Percentiles rank a stretch among this genome's conserved stretches.
Evolutionary conservation across 1,140 invertebrate species (phyloP).

Genomic region (Drosophila gunungcola): DNA sequence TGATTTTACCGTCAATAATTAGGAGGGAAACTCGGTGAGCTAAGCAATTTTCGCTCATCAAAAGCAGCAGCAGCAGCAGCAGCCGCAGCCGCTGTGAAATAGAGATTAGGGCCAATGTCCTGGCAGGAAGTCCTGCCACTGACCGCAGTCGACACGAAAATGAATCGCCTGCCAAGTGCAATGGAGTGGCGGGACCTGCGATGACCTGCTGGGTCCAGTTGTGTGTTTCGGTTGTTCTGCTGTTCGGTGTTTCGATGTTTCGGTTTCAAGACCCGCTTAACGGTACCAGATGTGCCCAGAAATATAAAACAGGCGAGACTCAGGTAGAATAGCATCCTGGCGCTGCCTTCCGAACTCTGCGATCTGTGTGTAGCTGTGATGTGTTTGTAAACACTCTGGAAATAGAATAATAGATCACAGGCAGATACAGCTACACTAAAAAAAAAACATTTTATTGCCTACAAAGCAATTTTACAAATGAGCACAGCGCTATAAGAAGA

Average conservation of each 20-base stretch:
- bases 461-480: too few species aligned
- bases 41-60: constrained; percentile 71
- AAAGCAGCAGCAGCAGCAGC: constrained; percentile 20
- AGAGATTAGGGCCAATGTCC: constrained; percentile 57
- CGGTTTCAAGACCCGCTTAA: constrained; percentile 37
- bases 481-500: too few species aligned
- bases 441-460: neutral
- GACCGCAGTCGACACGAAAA: constrained; percentile 72
- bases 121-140: constrained; percentile 61
- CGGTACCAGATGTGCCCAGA: constrained; percentile 67
- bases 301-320: neutral
- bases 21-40: constrained; percentile 36
- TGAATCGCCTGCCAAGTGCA: constrained; percentile 76
- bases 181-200: constrained; percentile 24
- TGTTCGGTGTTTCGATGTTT: neutral
- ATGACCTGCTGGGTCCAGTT: constrained; percentile 50
- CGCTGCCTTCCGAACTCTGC: constrained; percentile 30
- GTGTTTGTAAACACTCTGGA: constrained; percentile 79
- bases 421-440: constrained; percentile 42
- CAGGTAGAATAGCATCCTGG: constrained; percentile 35
- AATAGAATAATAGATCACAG: constrained; percentile 80
- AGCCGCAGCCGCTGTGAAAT: constrained; percentile 15
- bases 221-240: neutral
- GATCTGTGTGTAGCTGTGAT: constrained; percentile 76
- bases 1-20: constrained; percentile 53